Evolutionary conservation across 2,797 vertebrate species (phyloP).

Genomic region (Acanthopagrus latus): DNA sequence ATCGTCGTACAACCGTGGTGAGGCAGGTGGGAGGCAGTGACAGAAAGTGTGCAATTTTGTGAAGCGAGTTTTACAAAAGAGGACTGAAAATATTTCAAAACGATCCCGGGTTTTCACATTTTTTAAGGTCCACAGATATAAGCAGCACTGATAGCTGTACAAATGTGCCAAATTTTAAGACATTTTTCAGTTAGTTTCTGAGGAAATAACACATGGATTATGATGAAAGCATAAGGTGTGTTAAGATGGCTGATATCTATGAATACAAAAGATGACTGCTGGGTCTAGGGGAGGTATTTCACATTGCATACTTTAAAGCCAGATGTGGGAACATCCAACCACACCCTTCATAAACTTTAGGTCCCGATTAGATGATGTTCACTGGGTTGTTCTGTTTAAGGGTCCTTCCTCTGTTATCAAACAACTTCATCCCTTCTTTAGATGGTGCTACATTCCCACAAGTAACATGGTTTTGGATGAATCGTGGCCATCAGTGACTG

Average conservation of each 20-base stretch:
- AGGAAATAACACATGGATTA: no score
- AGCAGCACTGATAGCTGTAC: neutral
- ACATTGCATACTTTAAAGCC: slow-evolving; percentile 35
- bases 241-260: no score
- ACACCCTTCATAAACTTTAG: slow-evolving; percentile 68
- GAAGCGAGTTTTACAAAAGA: slow-evolving; percentile 23
- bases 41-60: neutral
- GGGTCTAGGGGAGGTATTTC: no score
- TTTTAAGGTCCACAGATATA: neutral
- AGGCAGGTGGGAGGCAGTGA: slow-evolving; percentile 27
- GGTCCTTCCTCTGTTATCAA: no score
- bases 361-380: slow-evolving; percentile 55
- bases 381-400: slow-evolving; percentile 28
- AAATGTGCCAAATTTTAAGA: neutral
- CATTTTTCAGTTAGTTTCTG: neutral
- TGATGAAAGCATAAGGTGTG: no score
- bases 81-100: neutral
- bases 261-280: no score
- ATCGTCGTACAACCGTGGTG: neutral
- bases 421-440: no score
- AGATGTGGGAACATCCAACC: slow-evolving; percentile 58
- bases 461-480: no score
- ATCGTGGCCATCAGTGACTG: no score
- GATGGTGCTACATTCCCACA: no score
- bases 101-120: neutral